Percentiles rank a stretch among this genome's conserved stretches.
Conservation (phyloP, 2,113 vertebrate genomes). For the Malurus cyaneus region DNA sequence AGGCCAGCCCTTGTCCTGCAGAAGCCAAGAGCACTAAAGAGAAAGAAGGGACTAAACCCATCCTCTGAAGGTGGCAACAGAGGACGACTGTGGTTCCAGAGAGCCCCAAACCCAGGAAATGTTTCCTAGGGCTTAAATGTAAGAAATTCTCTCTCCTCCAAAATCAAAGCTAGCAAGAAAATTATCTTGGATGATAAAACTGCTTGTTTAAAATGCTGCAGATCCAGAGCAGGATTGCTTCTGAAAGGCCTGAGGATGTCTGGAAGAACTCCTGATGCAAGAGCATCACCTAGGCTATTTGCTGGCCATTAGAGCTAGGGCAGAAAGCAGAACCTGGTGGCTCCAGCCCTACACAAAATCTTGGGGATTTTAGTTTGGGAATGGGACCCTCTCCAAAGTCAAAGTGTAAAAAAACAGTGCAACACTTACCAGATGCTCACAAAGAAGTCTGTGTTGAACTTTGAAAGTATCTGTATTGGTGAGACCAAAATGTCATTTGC, state of each 20-base stretch:
- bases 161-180: background rate
- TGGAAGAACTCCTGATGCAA: background rate
- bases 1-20: background rate
- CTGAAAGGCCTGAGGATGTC: background rate
- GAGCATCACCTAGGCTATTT: background rate
- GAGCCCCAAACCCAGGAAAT: background rate
- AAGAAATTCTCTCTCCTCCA: background rate
- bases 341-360: conserved; percentile 8
- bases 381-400: background rate
- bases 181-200: background rate
- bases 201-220: background rate
- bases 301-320: background rate
- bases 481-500: background rate
- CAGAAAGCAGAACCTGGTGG: background rate
- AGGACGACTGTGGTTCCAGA: background rate
- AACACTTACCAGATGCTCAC: background rate
- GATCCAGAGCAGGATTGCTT: background rate
- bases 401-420: background rate
- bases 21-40: background rate
- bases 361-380: conserved; percentile 5
- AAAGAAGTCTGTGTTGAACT: background rate
- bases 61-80: background rate
- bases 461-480: background rate
- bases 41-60: background rate
- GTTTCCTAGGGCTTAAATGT: background rate